These are phyloP conservation scores for Bombus consobrinus DNA, from an alignment of 1,140 invertebrate genomes.

Conservation along the genomic window DNA sequence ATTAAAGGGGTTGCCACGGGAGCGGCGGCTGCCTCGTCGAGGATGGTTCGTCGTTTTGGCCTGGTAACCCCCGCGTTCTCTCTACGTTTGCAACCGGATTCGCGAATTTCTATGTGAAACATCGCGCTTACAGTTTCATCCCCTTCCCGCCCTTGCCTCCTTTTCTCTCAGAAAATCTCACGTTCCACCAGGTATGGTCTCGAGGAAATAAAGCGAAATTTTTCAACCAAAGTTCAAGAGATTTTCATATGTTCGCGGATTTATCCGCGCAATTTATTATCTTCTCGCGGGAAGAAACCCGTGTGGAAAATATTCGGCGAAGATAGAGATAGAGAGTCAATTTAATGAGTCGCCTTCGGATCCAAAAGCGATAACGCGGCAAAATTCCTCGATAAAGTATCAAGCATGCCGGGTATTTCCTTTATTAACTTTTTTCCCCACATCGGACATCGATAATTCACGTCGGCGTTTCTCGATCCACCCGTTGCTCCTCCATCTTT, in stretches of 20 bases:
- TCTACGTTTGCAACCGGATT: conserved; percentile 52
- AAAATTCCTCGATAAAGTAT: conserved; percentile 75
- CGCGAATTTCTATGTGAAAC: conserved; percentile 56
- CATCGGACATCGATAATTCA: conserved; percentile 68
- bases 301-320: conserved; percentile 12
- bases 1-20: conserved; percentile 82
- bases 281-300: neutral
- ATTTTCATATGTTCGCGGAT: too few species aligned
- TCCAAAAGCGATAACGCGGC: conserved; percentile 53
- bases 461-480: conserved; percentile 15
- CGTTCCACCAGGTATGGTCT: neutral
- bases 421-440: conserved; percentile 77
- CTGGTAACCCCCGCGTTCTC: conserved; percentile 46
- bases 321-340: conserved; percentile 33
- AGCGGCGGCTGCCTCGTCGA: conserved; percentile 68
- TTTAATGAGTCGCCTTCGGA: conserved; percentile 77
- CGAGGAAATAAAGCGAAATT: too few species aligned
- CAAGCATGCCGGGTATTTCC: conserved; percentile 75
- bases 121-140: neutral
- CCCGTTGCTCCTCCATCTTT: neutral
- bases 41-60: conserved; percentile 60
- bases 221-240: too few species aligned
- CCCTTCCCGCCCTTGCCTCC: too few species aligned
- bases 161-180: neutral
- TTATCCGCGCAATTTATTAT: neutral